Conservation (phyloP, 2,113 vertebrate genomes). For the Drymodes brunneopygia region DNA sequence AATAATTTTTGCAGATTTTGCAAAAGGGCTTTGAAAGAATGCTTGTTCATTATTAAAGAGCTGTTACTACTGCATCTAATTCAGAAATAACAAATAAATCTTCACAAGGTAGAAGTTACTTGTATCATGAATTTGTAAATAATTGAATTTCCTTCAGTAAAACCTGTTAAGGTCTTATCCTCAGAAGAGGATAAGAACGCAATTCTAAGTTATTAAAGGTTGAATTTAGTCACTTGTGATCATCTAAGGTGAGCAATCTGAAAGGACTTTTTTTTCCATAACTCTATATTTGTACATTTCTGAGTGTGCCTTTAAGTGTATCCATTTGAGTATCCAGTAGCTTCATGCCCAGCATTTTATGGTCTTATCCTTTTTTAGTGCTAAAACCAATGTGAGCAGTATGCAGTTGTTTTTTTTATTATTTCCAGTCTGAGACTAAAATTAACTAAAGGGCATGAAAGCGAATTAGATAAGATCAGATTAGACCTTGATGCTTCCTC, state of each 20-base stretch:
- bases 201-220: background rate
- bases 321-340: background rate
- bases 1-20: background rate
- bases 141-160: background rate
- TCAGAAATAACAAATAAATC: background rate
- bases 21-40: background rate
- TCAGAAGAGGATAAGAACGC: background rate
- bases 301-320: fast-evolving
- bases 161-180: background rate
- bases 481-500: background rate
- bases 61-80: background rate
- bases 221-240: background rate
- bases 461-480: background rate
- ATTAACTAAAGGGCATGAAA: background rate
- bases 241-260: background rate
- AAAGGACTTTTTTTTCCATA: background rate
- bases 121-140: background rate
- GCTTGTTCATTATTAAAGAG: background rate
- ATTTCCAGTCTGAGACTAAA: background rate
- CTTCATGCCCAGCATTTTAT: background rate
- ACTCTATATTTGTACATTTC: background rate
- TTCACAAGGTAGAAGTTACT: background rate
- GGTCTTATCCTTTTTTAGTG: background rate
- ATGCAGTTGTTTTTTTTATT: background rate
- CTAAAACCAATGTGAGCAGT: background rate